A percentile compares a stretch with the other conserved stretches of the same genome.
Evolutionary conservation across 1,140 invertebrate species (phyloP).

Genomic region (Drepana arcuata): DNA sequence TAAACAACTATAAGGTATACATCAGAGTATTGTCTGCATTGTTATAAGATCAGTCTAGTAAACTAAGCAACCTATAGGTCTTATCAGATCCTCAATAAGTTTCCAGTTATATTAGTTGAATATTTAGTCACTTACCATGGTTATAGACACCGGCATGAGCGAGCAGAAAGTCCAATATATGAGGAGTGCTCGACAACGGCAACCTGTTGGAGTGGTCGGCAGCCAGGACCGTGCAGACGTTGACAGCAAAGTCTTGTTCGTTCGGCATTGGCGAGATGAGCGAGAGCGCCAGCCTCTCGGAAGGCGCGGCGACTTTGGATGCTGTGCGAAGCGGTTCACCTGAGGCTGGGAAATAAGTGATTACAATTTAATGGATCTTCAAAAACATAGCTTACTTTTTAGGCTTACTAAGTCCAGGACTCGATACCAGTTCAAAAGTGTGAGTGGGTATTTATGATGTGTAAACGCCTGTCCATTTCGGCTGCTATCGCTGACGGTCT

Average conservation of each 20-base stretch:
- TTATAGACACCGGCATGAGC: constrained; percentile 95
- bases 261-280: constrained; percentile 96
- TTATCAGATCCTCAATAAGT: too few species aligned
- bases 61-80: too few species aligned
- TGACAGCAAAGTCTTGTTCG: constrained; percentile 98
- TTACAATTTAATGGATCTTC: constrained; percentile 2
- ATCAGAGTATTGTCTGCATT: too few species aligned
- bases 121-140: constrained; percentile 86
- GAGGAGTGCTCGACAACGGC: constrained; percentile 85
- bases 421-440: too few species aligned
- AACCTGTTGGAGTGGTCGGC: constrained; percentile 93
- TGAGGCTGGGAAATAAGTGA: constrained; percentile 76
- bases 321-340: constrained; percentile 84
- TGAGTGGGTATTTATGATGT: too few species aligned
- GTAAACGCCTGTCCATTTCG: too few species aligned
- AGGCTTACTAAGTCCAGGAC: too few species aligned
- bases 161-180: constrained; percentile 89
- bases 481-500: too few species aligned
- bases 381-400: too few species aligned
- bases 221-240: constrained; percentile 95
- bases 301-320: constrained; percentile 74
- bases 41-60: too few species aligned
- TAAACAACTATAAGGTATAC: too few species aligned
- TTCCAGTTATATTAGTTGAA: too few species aligned
- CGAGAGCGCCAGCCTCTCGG: constrained; percentile 90